Base-by-base conservation (phyloP, 1,140 invertebrate genomes). In the Leptinotarsa undecemlineata region DNA sequence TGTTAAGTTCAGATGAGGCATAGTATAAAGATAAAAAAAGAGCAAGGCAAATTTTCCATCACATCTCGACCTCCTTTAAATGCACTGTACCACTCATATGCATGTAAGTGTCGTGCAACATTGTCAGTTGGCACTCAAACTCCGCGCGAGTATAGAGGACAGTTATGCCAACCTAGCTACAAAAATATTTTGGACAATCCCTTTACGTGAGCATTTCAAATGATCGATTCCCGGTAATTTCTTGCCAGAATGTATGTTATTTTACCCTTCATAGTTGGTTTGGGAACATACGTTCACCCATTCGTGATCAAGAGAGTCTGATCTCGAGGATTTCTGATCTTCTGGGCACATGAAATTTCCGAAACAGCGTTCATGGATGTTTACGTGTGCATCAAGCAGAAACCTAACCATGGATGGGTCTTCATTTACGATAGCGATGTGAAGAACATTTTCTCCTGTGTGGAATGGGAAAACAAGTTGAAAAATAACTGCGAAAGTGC, bases 401-500 rank as follows among this genome's bases (percentile, higher is more conserved):
- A 94, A 98, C 86, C 98, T 98, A 1, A 98, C 96, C 95, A 99
- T 97, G 0, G 94, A 91, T 1, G 97, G 96, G 85, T 99, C 98
- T 84, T 99, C 98, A 85, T 99, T 99, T 0, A 98, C 97, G 79
- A 99, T 98, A 0, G 97, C 96, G 84, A 99, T 97, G 81, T 99
- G 98, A 1, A 99, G 87, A 0, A 95, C 94, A 84, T 91, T 96
- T 82, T 97, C 95, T 1, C 95, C 94, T 94, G 71, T 14, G 51
- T 57, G n/a, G 51, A 57, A 57, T 17, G n/a, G n/a, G 15, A 57
- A 57, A 57, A 57, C 51, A 57, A 4, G n/a, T 19, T 57, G 51
- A 57, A 57, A 57, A 17, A 57, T 57, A 57, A n/a, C 17, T n/a
- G 51, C 1, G 15, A n/a, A 57, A 57, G 4, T 57, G 8, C 33